phyloP scores from a whole-genome alignment of 2,888 invertebrate species.

The Xiphydria camelus region DNA sequence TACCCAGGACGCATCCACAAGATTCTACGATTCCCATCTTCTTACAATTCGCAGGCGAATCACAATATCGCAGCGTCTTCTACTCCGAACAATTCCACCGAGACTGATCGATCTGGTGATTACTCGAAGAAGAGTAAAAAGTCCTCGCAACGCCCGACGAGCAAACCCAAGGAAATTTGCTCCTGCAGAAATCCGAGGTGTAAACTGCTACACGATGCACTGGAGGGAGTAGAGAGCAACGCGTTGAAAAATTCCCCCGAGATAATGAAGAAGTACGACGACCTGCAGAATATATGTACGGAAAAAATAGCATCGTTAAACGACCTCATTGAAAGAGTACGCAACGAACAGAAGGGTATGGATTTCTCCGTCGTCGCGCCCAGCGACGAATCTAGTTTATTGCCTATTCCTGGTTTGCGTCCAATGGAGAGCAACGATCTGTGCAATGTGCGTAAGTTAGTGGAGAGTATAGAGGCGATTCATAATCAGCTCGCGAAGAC shows the following conservation, averaged over 20 bases:
- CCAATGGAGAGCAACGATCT: constrained; percentile 24
- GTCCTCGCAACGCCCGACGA: constrained; percentile 6
- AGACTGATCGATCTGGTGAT: constrained; percentile 2
- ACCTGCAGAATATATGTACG: constrained; percentile 62
- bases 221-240: constrained; percentile 30
- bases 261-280: constrained; percentile 56
- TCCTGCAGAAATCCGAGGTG: constrained; percentile 44
- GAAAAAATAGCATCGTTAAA: constrained; percentile 64
- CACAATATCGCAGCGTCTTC: not conserved
- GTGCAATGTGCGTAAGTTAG: constrained; percentile 36
- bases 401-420: constrained; percentile 34
- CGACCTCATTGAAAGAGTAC: constrained; percentile 63
- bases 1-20: constrained; percentile 30
- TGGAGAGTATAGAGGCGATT: constrained; percentile 46
- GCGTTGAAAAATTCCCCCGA: constrained; percentile 39
- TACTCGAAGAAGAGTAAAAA: not conserved
- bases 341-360: constrained; percentile 59
- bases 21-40: constrained; percentile 24
- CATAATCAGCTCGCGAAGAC: constrained; percentile 43
- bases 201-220: constrained; percentile 32
- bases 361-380: constrained; percentile 39
- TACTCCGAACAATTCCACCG: not conserved
- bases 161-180: constrained; percentile 22
- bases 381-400: constrained; percentile 36
- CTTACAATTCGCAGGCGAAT: not conserved